Conservation (phyloP, 2,113 vertebrate species). For the Gobius niger region DNA sequence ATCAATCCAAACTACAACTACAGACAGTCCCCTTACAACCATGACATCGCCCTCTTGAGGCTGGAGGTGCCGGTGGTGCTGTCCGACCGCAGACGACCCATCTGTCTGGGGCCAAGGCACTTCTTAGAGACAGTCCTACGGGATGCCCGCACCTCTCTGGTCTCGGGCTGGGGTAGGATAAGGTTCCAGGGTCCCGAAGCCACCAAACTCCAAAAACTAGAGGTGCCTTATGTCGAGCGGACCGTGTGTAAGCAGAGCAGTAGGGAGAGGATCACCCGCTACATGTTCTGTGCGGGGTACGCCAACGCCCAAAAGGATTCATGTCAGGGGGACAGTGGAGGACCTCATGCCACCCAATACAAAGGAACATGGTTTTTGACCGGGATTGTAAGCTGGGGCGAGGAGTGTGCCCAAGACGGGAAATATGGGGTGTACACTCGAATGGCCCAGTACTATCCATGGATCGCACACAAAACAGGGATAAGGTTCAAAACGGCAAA, state of each 20-base stretch:
- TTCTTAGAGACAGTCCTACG: constrained; percentile 83
- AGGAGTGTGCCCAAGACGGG: constrained; percentile 85
- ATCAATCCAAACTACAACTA: constrained; percentile 73
- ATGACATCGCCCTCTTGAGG: constrained; percentile 90
- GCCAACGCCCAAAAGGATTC: constrained; percentile 73
- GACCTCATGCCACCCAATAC: constrained; percentile 82
- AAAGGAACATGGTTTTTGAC: constrained; percentile 88
- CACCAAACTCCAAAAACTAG: constrained; percentile 80
- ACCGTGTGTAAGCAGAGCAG: constrained; percentile 82
- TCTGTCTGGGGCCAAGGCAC: constrained; percentile 85
- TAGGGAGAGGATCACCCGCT: constrained; percentile 72
- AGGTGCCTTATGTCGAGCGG: constrained; percentile 83
- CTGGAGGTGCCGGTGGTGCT: constrained; percentile 74
- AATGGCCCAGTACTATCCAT: constrained; percentile 81
- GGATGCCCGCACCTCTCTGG: constrained; percentile 65
- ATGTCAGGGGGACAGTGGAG: constrained; percentile 93
- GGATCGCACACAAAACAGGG: constrained; percentile 80
- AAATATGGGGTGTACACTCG: constrained; percentile 94
- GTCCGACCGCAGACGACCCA: constrained; percentile 78
- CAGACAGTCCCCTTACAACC: constrained; percentile 72
- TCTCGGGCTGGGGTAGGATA: constrained; percentile 88
- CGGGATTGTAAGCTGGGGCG: constrained; percentile 94
- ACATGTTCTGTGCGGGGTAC: constrained; percentile 94
- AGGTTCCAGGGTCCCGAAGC: constrained; percentile 66
- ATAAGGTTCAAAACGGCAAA: constrained; percentile 25